Conservation (phyloP, 2,888 invertebrate genomes). For the Drosophila pseudotakahashii region DNA sequence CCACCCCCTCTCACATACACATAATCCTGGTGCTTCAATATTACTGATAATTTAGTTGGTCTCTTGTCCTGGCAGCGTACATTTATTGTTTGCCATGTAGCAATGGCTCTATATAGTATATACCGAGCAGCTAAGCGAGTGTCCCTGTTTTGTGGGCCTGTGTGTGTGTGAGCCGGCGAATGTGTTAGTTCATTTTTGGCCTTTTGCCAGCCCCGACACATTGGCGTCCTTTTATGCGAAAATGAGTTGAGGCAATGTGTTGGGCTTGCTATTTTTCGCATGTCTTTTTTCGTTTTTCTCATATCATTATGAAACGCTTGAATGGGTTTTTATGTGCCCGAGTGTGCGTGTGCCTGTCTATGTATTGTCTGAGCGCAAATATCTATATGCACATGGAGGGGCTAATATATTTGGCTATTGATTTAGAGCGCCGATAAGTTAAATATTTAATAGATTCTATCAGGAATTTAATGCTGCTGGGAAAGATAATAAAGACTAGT, state of each 20-base stretch:
- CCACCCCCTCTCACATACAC: slow-evolving; percentile 13
- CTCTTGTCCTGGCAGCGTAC: slow-evolving; percentile 64
- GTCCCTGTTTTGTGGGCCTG: slow-evolving; percentile 1
- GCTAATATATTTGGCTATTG: slow-evolving; percentile 51
- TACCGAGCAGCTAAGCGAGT: slow-evolving; percentile 29
- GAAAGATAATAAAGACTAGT: background rate
- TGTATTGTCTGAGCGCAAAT: slow-evolving; percentile 22
- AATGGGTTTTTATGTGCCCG: slow-evolving; percentile 64
- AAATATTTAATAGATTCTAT: slow-evolving; percentile 48
- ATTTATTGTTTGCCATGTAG: slow-evolving; percentile 58
- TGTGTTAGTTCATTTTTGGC: slow-evolving; percentile 63
- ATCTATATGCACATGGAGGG: slow-evolving; percentile 1
- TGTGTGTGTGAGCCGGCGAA: slow-evolving; percentile 7
- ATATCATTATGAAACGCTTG: slow-evolving; percentile 72
- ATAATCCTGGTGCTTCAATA: slow-evolving; percentile 54
- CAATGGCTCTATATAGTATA: slow-evolving; percentile 52
- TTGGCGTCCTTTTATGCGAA: slow-evolving; percentile 78
- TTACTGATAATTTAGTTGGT: slow-evolving; percentile 80
- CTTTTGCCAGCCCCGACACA: slow-evolving; percentile 75
- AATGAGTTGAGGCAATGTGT: slow-evolving; percentile 76
- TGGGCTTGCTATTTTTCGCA: slow-evolving; percentile 51
- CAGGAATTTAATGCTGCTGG: slow-evolving; percentile 36
- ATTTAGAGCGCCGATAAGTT: slow-evolving; percentile 49
- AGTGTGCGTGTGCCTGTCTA: slow-evolving; percentile 28
- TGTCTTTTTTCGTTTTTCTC: slow-evolving; percentile 33